Evolutionary conservation across 2,888 invertebrate species (phyloP), one percentile per base, ranked within the genome.

Genomic region (Aradus depressus): DNA sequence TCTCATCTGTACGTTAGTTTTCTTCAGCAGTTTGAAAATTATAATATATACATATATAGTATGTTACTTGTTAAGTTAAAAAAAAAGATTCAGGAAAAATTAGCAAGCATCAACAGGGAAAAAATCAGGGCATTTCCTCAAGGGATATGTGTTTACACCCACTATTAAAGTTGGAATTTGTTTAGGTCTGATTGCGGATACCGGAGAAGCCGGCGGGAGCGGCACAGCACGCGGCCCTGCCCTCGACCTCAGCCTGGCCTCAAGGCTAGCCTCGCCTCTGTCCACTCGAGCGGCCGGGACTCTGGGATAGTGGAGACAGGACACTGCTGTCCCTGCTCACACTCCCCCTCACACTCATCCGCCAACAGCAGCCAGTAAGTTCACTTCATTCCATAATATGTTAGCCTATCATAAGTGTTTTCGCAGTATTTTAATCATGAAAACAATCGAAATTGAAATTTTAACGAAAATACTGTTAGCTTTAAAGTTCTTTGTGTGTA

Each of bases 231-330:
- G 47, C 37, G 37, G 16, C 37, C 23, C 18, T 18, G 37, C 21
- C 37, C 37, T 10, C 38, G 37, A 4, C 18, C 35, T 23, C 21
- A 22, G 12, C 23, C 37, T 21, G 47, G 37, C 4, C 67, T 78
- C 60, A 84, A 85, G 67, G 81, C 81, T 49, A 84, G 84, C 57
- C 77, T 84, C 68, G 81, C 83, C 62, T 85, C 84, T 58, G 73
- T 85, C 61, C 84, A 85, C 72, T 86, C 85, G 61, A 84, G 84
- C 64, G 84, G 84, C 14, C 82, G 84, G 65, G 85, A 86, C 70
- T 85, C 84, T 42, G 86, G 85, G 50, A 83, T 85, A 59, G 84
- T 69, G 60, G 59, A 60, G 21, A 54, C 59, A 19, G 55, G 55
- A 3, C 55, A 59, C n/a, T 51, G 58, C 32, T 56, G 60, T 19